Base-by-base conservation (phyloP, 2,113 vertebrate genomes). In the Gadus chalcogrammus region DNA sequence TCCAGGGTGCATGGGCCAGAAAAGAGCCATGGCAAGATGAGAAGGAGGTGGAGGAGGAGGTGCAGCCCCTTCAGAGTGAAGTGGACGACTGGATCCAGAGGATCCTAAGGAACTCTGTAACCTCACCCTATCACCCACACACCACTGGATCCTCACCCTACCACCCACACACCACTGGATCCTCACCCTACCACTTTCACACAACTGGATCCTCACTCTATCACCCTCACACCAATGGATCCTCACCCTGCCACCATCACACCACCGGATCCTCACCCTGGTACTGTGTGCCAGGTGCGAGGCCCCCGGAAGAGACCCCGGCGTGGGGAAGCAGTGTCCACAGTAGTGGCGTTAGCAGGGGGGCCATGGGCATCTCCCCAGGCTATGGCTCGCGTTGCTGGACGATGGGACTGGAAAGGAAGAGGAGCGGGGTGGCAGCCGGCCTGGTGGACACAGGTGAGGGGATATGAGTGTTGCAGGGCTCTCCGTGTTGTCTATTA, bases 321-420 rank as follows among this genome's bases (percentile, higher is more conserved):
- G 17, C 52, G 27, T 42, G 15, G 64, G 1, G 64, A 61, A 72
- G 72, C 35, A 61, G 73, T 1, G 59, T 64, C 5, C 53, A 1
- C 6, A 35, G 31, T 28, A 16, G 77, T 81, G 56, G 67, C 48
- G 59, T 0, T 56, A 48, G 62, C 24, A 11, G 5, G 68, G 63
- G 61, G 3, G 55, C 7, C 2, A 20, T 17, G 1, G 20, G 65
- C 7, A 2, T 9, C 15, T 68, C 81, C 3, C 15, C 60, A 0
- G 27, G 53, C 9, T 86, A 80, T 3, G 65, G 81, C 20, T 71
- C 80, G 38, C 80, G 18, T 31, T 73, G 5, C 73, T 79, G 80
- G 76, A 76, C 59, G 0, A 76, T 63, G 0, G 81, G 85, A 42
- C 62, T 63, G 48, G 89, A 89, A 78, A 86, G 78, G 84, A 93